These are phyloP conservation scores for Scotopteryx bipunctaria DNA, from an alignment of 2,888 invertebrate species.

Conservation along the genomic window DNA sequence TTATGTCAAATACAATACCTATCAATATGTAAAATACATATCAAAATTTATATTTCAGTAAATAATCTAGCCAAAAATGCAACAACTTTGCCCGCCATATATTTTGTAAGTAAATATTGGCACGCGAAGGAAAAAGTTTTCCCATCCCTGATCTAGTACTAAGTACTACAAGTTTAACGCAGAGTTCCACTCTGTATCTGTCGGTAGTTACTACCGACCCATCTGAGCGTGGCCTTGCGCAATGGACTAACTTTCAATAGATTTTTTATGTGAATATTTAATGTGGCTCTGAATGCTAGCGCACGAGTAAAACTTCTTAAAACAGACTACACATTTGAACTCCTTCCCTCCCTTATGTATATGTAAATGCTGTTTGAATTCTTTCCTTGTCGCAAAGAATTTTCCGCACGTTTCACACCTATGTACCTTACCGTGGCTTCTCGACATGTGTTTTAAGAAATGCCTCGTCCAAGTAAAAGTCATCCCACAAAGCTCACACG, in stretches of 20 bases:
- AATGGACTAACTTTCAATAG: not conserved
- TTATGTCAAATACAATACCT: too few relatives aligned
- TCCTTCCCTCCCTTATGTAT: constrained; percentile 41
- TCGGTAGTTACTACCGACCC: too few relatives aligned
- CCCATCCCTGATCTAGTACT: too few relatives aligned
- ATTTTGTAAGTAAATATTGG: too few relatives aligned
- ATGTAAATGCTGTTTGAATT: constrained; percentile 43
- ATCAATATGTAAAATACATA: too few relatives aligned
- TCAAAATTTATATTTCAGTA: too few relatives aligned
- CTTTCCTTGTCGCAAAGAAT: constrained; percentile 39
- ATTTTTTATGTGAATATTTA: constrained; percentile 7
- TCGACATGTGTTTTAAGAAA: constrained; percentile 62
- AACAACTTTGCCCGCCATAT: too few relatives aligned
- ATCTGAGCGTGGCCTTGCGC: too few relatives aligned
- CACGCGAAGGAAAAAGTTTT: too few relatives aligned
- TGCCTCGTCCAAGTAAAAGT: constrained; percentile 68
- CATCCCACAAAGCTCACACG: constrained; percentile 67
- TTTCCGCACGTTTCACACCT: constrained; percentile 42
- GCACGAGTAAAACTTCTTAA: constrained; percentile 39
- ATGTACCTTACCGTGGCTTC: constrained; percentile 5
- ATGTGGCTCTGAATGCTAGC: constrained; percentile 6
- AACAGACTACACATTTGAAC: constrained; percentile 46
- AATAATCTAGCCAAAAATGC: too few relatives aligned
- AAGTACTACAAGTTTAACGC: too few relatives aligned
- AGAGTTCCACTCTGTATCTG: too few relatives aligned